These are phyloP conservation scores for Gambusia affinis DNA, from an alignment of 2,113 vertebrate species.

Conservation along the genomic window DNA sequence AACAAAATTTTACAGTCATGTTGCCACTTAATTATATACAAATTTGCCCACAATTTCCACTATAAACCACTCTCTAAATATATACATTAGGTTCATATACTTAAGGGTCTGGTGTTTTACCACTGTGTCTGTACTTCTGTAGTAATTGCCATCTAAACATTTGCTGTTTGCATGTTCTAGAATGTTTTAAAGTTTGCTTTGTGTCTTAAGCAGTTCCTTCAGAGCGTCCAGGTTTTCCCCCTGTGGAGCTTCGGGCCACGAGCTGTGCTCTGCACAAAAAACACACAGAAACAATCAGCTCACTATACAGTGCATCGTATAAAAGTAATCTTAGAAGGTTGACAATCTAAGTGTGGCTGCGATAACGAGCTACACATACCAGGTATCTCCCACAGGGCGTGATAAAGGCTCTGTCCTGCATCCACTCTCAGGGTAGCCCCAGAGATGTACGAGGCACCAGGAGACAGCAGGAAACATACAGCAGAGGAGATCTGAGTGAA, in stretches of 20 bases:
- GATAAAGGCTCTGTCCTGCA: conserved; percentile 86
- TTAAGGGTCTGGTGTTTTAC: neutral
- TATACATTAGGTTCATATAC: neutral
- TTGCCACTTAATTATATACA: conserved; percentile 24
- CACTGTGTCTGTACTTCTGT: neutral
- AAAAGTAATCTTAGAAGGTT: neutral
- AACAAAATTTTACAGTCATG: neutral
- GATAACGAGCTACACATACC: conserved; percentile 65
- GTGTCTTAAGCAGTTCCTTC: conserved; percentile 70
- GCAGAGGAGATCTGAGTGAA: conserved; percentile 83
- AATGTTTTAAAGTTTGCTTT: conserved; percentile 75
- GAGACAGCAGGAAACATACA: conserved; percentile 93
- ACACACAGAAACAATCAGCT: neutral
- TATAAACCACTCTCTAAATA: neutral
- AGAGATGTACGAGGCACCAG: conserved; percentile 88
- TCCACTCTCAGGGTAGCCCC: conserved; percentile 88
- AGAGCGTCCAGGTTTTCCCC: conserved; percentile 83
- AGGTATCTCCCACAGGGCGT: conserved; percentile 73
- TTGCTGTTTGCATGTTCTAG: neutral
- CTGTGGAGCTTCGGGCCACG: conserved; percentile 84
- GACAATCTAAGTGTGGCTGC: neutral
- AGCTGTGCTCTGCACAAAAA: conserved; percentile 80
- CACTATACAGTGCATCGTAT: rapidly evolving
- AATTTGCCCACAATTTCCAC: conserved; percentile 18
- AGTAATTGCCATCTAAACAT: neutral